These are phyloP conservation scores for human DNA, from an alignment of 2,113 vertebrate genomes.

Conservation along the genomic window DNA sequence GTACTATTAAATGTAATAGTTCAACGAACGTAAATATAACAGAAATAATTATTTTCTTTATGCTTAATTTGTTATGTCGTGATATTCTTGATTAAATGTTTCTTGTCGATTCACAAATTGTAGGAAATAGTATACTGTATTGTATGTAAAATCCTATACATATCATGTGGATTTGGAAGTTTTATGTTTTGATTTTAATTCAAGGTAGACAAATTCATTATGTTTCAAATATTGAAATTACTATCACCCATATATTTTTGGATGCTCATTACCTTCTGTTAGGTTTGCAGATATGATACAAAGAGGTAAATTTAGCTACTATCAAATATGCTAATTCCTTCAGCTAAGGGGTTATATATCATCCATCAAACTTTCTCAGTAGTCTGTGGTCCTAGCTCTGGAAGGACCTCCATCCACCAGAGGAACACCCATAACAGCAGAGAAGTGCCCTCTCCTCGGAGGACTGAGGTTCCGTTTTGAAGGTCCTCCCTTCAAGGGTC, in stretches of 20 bases:
- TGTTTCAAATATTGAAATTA: neutral
- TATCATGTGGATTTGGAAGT: neutral
- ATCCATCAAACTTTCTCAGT: neutral
- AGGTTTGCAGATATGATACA: neutral
- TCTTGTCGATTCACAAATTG: neutral
- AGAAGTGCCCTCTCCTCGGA: neutral
- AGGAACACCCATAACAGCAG: neutral
- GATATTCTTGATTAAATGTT: neutral
- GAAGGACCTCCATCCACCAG: neutral
- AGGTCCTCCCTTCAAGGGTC: neutral
- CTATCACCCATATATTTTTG: neutral
- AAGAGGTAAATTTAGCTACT: neutral
- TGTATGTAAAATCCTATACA: neutral
- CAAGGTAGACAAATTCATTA: neutral
- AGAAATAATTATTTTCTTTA: neutral
- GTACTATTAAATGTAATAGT: neutral
- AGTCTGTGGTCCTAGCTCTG: neutral
- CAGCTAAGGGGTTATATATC: neutral
- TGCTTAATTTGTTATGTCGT: neutral
- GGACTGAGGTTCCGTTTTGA: neutral
- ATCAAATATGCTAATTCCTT: neutral
- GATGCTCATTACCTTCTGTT: neutral
- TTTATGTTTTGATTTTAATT: slow-evolving; percentile 43
- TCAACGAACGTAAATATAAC: neutral
- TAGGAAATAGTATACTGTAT: slow-evolving; percentile 7